Base-by-base conservation (phyloP, 2,888 invertebrate species). In the Mesorhabditis spiculigera region DNA sequence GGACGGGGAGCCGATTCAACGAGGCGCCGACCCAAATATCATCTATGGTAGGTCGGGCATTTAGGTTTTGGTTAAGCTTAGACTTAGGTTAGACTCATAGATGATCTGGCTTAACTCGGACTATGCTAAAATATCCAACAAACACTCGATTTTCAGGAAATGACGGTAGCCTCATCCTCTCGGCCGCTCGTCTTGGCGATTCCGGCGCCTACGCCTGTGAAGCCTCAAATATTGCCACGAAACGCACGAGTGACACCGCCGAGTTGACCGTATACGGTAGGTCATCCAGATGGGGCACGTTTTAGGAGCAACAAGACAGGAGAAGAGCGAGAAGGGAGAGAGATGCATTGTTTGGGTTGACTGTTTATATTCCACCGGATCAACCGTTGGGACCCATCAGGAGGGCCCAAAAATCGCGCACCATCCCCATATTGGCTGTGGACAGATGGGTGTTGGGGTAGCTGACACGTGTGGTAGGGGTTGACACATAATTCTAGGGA, bases 161-260 rank as follows among this genome's bases (percentile, higher is more conserved):
- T 72, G 88, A 87, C 73, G 87, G 87, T 4, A 86, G 86, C 71
- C 81, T 88, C 45, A 87, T 89, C 73, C 86, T 88, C 69, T 87
- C 86, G 69, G 86, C 87, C 68, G 87, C 87, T 5, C 79, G 87
- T 4, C 81, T 88, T 10, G 71, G 78, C 28, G 88, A 88, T 79
- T 83, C 85, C 63, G 88, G 87, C 66, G 88, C 88, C 82, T 88
- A 89, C 82, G 87, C 87, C 0, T 88, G 88, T 75, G 88, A 87
- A 16, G 88, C 88, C 3, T 75, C 83, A 68, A 88, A 89, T 78
- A 77, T 86, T 4, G 87, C 87, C 42, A 85, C 82, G 72, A 78
- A 80, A n/a, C 75, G 87, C 8, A 75, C 80, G 28, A 87, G 87
- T 45, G 86, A 86, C 63, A 81, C 87, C 0, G 88, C 87, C 5